Conservation (phyloP, 2,888 invertebrate species). For the Drosophila fulvimacula region DNA sequence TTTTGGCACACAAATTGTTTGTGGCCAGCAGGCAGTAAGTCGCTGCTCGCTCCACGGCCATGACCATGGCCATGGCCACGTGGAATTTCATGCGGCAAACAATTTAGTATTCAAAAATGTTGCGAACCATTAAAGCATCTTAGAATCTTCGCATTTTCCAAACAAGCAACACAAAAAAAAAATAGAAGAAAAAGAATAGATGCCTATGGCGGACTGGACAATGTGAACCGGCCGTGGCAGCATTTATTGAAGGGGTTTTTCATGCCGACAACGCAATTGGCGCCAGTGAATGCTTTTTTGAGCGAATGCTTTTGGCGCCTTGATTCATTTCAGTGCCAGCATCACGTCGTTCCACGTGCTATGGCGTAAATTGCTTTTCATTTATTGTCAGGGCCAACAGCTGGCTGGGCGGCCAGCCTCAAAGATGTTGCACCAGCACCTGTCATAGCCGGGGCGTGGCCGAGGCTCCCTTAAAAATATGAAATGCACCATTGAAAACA, state of each 20-base stretch:
- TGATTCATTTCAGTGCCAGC: conserved; percentile 48
- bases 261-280: conserved; percentile 26
- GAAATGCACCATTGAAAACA: conserved; percentile 63
- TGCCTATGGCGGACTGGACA: neutral
- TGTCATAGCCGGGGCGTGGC: conserved; percentile 53
- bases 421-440: conserved; percentile 60
- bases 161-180: neutral
- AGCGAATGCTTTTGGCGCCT: conserved; percentile 54
- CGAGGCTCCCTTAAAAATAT: conserved; percentile 48
- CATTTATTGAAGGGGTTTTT: neutral
- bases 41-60: conserved; percentile 15
- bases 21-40: conserved; percentile 15
- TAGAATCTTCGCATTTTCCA: conserved; percentile 38
- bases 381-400: conserved; percentile 53
- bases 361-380: conserved; percentile 73
- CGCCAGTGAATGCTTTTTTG: conserved; percentile 44
- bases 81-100: conserved; percentile 43
- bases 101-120: conserved; percentile 78
- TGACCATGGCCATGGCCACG: conserved; percentile 10
- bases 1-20: conserved; percentile 39
- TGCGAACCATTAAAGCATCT: conserved; percentile 76
- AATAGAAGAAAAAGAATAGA: conserved; percentile 18
- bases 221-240: neutral
- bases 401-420: neutral
- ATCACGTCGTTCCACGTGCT: conserved; percentile 31